Conservation (phyloP, 2,888 invertebrate genomes). For the Cephonodes hylas region DNA sequence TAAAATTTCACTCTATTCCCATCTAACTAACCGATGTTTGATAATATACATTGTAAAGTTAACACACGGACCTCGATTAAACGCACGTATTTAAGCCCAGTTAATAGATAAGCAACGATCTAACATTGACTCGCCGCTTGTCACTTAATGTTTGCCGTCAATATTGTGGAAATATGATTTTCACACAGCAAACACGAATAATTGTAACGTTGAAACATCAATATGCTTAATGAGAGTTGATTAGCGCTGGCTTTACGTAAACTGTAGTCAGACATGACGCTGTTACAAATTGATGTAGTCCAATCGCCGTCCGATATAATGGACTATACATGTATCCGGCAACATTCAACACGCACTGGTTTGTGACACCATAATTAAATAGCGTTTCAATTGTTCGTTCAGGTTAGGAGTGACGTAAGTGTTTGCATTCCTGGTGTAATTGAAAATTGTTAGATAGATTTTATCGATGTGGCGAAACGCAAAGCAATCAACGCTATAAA, state of each 20-base stretch:
- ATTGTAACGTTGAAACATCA: constrained; percentile 59
- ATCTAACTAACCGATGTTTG: constrained; percentile 39
- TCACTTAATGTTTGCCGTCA: constrained; percentile 24
- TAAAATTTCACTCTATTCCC: constrained; percentile 60
- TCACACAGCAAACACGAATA: constrained; percentile 46
- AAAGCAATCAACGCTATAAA: not conserved
- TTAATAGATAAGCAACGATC: constrained; percentile 24
- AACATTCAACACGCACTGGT: constrained; percentile 20
- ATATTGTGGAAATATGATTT: constrained; percentile 42
- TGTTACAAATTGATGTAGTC: constrained; percentile 14
- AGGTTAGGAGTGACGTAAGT: not conserved
- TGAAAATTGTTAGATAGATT: not conserved
- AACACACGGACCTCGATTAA: constrained; percentile 24
- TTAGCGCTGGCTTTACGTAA: constrained; percentile 51
- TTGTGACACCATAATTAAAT: constrained; percentile 1
- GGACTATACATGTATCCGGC: constrained; percentile 15
- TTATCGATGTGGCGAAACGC: not conserved
- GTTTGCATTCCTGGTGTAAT: not conserved
- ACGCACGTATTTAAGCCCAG: constrained; percentile 24
- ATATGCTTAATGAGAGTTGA: constrained; percentile 68
- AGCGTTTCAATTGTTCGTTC: constrained; percentile 1
- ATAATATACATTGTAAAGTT: constrained; percentile 37
- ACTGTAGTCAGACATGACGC: constrained; percentile 36
- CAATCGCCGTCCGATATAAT: constrained; percentile 1
- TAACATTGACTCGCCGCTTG: constrained; percentile 20